phyloP scores from a whole-genome alignment of 2,797 vertebrate species.

The Cyprinella venusta region DNA sequence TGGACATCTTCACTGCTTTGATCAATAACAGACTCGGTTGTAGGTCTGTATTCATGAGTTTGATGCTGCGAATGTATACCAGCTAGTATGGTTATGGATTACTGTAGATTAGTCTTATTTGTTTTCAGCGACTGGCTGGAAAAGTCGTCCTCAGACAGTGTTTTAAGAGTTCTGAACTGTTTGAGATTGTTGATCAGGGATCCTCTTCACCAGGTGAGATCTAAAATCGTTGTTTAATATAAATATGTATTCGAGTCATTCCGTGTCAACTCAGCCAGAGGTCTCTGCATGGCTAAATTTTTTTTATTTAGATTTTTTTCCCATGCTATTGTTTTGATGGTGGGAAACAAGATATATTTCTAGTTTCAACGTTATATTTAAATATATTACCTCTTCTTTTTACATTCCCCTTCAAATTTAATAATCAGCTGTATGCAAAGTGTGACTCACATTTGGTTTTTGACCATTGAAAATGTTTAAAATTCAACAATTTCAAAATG shows the following conservation, averaged over 20 bases:
- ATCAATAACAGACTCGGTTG: conserved; percentile 85
- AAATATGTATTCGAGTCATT: neutral
- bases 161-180: conserved; percentile 85
- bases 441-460: neutral
- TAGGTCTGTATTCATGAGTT: conserved; percentile 75
- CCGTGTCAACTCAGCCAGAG: neutral
- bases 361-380: neutral
- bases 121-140: conserved; percentile 82
- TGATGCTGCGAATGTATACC: neutral
- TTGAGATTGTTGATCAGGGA: conserved; percentile 87
- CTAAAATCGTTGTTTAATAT: neutral
- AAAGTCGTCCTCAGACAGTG: conserved; percentile 77
- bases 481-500: neutral
- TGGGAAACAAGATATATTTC: neutral
- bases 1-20: conserved; percentile 81
- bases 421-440: neutral
- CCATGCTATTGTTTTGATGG: neutral
- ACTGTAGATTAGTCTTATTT: neutral
- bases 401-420: neutral
- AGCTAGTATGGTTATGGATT: neutral
- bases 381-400: too few relatives aligned
- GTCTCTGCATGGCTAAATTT: neutral
- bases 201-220: conserved; percentile 82
- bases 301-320: neutral
- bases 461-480: neutral